These are phyloP conservation scores for Laothoe populi DNA, from an alignment of 2,888 invertebrate species.

Conservation along the genomic window DNA sequence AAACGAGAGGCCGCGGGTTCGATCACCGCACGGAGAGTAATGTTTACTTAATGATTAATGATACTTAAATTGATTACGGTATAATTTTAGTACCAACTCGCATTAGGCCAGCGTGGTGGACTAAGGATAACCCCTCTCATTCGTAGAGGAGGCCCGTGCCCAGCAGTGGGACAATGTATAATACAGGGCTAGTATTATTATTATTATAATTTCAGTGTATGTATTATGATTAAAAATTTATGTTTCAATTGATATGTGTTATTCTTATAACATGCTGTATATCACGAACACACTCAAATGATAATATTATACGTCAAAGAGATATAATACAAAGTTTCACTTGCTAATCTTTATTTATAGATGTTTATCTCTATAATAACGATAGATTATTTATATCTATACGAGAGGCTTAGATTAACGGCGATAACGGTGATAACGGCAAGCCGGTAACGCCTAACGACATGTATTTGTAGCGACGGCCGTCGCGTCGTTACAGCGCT, in stretches of 20 bases:
- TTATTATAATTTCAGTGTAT: too few relatives aligned
- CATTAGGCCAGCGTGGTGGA: too few relatives aligned
- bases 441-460: conserved; percentile 55
- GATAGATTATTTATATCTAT: conserved; percentile 33
- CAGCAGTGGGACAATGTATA: too few relatives aligned
- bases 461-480: conserved; percentile 50
- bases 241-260: neutral
- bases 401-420: conserved; percentile 32
- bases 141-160: too few relatives aligned
- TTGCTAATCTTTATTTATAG: conserved; percentile 28
- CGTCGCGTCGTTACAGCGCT: conserved; percentile 60
- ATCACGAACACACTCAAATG: neutral
- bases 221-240: too few relatives aligned
- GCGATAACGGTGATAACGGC: conserved; percentile 56
- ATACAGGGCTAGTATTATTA: too few relatives aligned
- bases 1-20: too few relatives aligned
- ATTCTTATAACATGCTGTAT: neutral
- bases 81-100: too few relatives aligned
- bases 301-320: conserved; percentile 21
- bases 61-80: too few relatives aligned
- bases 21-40: too few relatives aligned
- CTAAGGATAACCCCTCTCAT: too few relatives aligned
- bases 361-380: conserved; percentile 24
- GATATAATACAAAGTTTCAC: conserved; percentile 7
- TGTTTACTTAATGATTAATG: too few relatives aligned